Percentiles rank a stretch among this genome's conserved stretches.
Evolutionary conservation across 2,797 vertebrate genomes (phyloP).

Genomic region (Brachymystax lenok): DNA sequence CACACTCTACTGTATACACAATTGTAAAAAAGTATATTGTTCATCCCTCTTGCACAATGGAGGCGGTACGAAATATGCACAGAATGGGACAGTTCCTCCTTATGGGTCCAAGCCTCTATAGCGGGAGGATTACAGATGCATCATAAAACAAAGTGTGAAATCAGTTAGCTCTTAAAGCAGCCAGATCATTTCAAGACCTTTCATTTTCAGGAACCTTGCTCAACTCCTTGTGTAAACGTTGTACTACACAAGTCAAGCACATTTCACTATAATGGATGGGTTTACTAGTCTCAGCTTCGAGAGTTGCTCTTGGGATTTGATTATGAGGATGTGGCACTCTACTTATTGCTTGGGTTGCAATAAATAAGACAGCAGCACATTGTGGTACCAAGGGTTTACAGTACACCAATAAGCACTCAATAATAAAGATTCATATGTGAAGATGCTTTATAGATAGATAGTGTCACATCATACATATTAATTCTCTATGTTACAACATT

Average conservation of each 20-base stretch:
- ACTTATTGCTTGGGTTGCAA: constrained; percentile 33
- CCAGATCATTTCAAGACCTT: constrained; percentile 28
- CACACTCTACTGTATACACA: too few species aligned
- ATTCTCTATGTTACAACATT: background rate
- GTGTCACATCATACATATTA: background rate
- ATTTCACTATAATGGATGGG: constrained; percentile 17
- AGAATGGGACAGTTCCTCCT: too few species aligned
- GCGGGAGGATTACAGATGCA: background rate
- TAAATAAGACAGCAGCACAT: constrained; percentile 39
- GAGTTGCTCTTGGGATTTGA: constrained; percentile 23
- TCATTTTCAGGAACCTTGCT: constrained; percentile 39
- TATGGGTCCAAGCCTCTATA: too few species aligned
- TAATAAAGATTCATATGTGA: background rate
- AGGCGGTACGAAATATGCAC: too few species aligned
- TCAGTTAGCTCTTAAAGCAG: constrained; percentile 23
- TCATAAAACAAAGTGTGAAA: constrained; percentile 37
- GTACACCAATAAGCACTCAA: background rate
- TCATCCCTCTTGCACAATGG: too few species aligned
- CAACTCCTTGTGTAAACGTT: constrained; percentile 48
- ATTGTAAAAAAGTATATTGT: too few species aligned
- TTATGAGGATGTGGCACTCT: too few species aligned
- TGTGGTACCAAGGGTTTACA: too few species aligned
- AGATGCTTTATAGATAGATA: background rate
- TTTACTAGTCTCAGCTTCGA: constrained; percentile 56
- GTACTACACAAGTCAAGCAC: constrained; percentile 41